These are phyloP conservation scores for Blastobasis adustella DNA, from an alignment of 2,888 invertebrate genomes.

Conservation along the genomic window DNA sequence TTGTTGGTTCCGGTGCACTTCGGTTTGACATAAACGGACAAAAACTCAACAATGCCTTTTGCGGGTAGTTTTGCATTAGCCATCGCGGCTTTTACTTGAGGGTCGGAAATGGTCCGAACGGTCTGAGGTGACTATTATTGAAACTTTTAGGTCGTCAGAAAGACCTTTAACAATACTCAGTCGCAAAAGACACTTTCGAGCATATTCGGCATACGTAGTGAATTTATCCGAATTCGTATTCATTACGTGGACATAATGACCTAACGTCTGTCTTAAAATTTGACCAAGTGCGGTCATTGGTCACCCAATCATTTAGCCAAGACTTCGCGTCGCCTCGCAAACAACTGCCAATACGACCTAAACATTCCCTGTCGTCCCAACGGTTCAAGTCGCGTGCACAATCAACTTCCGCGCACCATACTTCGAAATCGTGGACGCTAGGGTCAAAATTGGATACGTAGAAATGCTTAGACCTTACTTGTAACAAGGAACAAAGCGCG, in stretches of 20 bases:
- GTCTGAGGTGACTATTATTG: too few relatives aligned
- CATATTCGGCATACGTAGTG: slow-evolving; percentile 14
- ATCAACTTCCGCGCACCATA: slow-evolving; percentile 10
- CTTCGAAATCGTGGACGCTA: slow-evolving; percentile 6
- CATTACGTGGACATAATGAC: slow-evolving; percentile 10
- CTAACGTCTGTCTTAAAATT: slow-evolving; percentile 14
- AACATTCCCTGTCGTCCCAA: slow-evolving; percentile 11
- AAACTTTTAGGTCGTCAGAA: not conserved
- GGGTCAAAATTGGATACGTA: slow-evolving; percentile 13
- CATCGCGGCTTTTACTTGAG: too few relatives aligned
- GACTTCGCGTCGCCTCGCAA: slow-evolving; percentile 11
- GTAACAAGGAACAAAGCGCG: not conserved
- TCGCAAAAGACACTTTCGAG: slow-evolving; percentile 9
- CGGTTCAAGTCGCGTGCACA: slow-evolving; percentile 3
- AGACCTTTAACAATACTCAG: slow-evolving; percentile 6
- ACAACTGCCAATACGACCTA: slow-evolving; percentile 8
- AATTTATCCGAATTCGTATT: slow-evolving; percentile 8
- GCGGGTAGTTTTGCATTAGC: too few relatives aligned
- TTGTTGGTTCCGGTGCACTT: too few relatives aligned
- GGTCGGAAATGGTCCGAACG: too few relatives aligned
- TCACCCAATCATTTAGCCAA: slow-evolving; percentile 13
- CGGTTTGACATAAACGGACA: too few relatives aligned
- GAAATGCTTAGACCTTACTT: slow-evolving; percentile 8
- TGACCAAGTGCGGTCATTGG: slow-evolving; percentile 10
- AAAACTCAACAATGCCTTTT: too few relatives aligned